Evolutionary conservation across 2,888 invertebrate species (phyloP).

Genomic region (Nezara viridula): DNA sequence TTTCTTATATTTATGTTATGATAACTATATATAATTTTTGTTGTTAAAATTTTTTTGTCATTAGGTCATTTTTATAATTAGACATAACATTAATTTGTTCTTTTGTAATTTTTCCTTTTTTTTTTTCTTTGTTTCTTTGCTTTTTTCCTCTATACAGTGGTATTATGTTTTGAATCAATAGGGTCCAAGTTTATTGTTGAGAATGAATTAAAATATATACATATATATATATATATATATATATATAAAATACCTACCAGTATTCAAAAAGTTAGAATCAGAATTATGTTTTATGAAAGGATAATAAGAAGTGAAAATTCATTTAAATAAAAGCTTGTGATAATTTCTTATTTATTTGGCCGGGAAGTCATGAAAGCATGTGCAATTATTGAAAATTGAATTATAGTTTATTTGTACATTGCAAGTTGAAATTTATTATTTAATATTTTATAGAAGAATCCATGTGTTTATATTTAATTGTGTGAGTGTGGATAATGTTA

Average conservation of each 20-base stretch:
- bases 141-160: not conserved
- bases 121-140: not conserved
- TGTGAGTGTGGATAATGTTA: constrained; percentile 53
- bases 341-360: constrained; percentile 60
- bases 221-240: no score
- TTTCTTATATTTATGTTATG: not conserved
- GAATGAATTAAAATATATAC: not conserved
- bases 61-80: no score
- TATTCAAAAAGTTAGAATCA: constrained; percentile 50
- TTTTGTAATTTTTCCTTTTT: not conserved
- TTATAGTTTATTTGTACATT: constrained; percentile 60
- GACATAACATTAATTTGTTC: not conserved
- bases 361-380: constrained; percentile 56
- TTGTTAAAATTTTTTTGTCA: not conserved
- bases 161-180: constrained; percentile 33
- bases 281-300: not conserved
- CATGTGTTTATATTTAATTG: constrained; percentile 53
- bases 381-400: constrained; percentile 58
- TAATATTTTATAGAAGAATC: constrained; percentile 55
- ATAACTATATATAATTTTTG: not conserved
- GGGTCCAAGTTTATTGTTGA: constrained; percentile 51
- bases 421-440: constrained; percentile 60
- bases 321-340: constrained; percentile 48
- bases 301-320: constrained; percentile 1
- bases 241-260: no score